Base-by-base conservation (phyloP, 2,888 invertebrate genomes). In the Lepidonotus clava region DNA sequence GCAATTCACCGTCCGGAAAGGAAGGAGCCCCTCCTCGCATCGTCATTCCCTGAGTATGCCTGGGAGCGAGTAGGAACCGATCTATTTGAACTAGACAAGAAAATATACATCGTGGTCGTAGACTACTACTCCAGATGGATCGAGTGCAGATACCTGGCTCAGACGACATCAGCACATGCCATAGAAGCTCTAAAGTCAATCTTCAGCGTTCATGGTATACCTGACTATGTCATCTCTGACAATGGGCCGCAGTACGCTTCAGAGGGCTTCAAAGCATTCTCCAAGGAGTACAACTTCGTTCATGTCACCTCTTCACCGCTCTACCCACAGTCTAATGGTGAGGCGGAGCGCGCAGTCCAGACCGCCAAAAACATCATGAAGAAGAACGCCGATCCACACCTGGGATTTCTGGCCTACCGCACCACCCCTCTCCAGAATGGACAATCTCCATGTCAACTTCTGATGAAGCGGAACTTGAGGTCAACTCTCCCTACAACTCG, bases 121-220 rank as follows among this genome's bases (percentile, higher is more conserved):
- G 56, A 56, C 56, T 56, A 56, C n/a, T 56, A 56, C n/a, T 18
- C 56, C n/a, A 56, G 56, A n/a, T 56, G 56, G 56, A 56, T 56
- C n/a, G 56, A 56, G 5, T 11, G 8, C 8, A 18, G 8, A 11
- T 4, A n/a, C n/a, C 5, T 56, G n/a, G 5, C n/a, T 5, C 56
- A 56, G 56, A 56, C 56, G 5, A 56, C n/a, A 56, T 56, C 56
- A 5, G 56, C 8, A 56, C 56, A 56, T 56, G n/a, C 56, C 5
- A 56, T 56, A n/a, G 24, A 56, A 56, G 56, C 56, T n/a, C 8
- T 56, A n/a, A 56, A 56, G n/a, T 56, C 8, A n/a, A 56, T 56
- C 56, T 56, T n/a, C 56, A 5, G n/a, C 21, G n/a, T n/a, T 18
- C 24, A n/a, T n/a, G n/a, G 56, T n/a, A 56, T 56, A 5, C 56